A percentile compares a stretch with the other conserved stretches of the same genome.
Evolutionary conservation across 2,888 invertebrate species (phyloP).

Genomic region (Lutraria lutraria): DNA sequence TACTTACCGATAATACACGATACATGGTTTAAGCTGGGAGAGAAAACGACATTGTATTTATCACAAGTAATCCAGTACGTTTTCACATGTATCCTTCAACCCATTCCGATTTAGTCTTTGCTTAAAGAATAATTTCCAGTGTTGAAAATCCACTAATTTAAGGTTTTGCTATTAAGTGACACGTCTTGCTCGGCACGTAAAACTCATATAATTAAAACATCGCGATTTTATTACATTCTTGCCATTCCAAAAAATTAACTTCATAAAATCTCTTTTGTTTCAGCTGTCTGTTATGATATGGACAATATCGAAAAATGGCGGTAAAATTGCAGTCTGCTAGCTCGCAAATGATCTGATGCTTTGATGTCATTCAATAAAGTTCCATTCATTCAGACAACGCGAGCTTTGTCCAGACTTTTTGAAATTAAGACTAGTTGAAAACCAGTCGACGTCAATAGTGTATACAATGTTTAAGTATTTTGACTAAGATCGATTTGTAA

Average conservation of each 20-base stretch:
- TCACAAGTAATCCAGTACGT: neutral
- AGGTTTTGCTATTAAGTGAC: neutral
- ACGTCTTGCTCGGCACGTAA: slow-evolving; percentile 11
- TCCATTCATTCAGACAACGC: neutral
- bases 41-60: neutral
- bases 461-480: slow-evolving; percentile 58
- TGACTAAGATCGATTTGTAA: slow-evolving; percentile 57
- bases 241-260: neutral
- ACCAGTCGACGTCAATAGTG: slow-evolving; percentile 38
- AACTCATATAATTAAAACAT: neutral
- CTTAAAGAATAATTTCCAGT: neutral
- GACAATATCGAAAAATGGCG: slow-evolving; percentile 3
- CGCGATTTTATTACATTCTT: neutral
- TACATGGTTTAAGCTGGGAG: neutral
- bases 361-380: slow-evolving; percentile 4
- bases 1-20: neutral
- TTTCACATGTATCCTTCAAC: neutral
- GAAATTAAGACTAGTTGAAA: slow-evolving; percentile 37
- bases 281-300: neutral
- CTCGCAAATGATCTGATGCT: neutral
- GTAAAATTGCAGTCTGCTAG: slow-evolving; percentile 1
- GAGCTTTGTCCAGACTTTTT: neutral
- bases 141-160: neutral
- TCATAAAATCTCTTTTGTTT: slow-evolving; percentile 1
- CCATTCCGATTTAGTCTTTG: neutral